Conservation (phyloP, 2,113 vertebrate species). For the rabbit (Oryctolagus cuniculus) region DNA sequence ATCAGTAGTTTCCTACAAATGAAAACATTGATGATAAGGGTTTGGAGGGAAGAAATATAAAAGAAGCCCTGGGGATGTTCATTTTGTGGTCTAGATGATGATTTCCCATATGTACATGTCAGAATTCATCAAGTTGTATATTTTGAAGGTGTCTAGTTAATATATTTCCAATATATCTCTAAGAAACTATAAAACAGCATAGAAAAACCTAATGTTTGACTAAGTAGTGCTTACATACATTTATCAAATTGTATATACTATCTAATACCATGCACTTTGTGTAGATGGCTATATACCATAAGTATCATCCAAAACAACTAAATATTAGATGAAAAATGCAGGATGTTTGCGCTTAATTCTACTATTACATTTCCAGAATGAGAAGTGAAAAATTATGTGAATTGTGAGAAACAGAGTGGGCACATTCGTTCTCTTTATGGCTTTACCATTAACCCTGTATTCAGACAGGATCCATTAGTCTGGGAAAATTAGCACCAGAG, state of each 20-base stretch:
- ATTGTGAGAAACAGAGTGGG: background rate
- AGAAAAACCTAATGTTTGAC: background rate
- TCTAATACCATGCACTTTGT: background rate
- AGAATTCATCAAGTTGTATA: background rate
- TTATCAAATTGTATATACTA: background rate
- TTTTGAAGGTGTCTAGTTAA: background rate
- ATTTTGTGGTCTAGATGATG: background rate
- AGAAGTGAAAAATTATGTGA: background rate
- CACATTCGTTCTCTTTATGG: background rate
- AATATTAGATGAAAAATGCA: background rate
- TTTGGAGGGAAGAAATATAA: background rate
- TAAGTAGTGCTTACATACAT: background rate
- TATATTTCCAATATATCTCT: background rate
- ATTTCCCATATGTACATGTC: background rate
- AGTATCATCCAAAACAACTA: background rate
- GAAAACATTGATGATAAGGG: background rate
- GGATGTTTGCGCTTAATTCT: background rate
- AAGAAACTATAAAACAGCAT: background rate
- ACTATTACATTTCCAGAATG: background rate
- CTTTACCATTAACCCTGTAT: background rate
- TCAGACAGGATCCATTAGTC: constrained; percentile 3
- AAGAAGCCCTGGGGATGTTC: background rate
- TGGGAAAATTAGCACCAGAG: background rate
- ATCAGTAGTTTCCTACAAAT: background rate
- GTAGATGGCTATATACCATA: background rate